These are phyloP conservation scores for Lepus oiostolus DNA, from an alignment of 2,797 vertebrate genomes.

Conservation along the genomic window DNA sequence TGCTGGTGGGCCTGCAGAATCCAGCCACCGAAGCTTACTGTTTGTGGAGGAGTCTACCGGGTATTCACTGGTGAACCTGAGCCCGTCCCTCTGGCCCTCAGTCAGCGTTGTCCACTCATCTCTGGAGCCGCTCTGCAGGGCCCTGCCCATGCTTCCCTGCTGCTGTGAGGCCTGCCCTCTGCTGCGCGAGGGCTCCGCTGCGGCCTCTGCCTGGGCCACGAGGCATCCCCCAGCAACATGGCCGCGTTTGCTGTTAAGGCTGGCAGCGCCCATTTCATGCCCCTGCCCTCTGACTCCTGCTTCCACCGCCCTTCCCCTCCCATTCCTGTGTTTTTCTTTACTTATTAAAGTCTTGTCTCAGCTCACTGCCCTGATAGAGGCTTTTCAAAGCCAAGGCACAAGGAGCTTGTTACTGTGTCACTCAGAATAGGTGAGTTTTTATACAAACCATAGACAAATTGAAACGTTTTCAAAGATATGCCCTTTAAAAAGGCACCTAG, in stretches of 20 bases:
- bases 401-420: background rate
- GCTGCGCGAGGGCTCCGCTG: background rate
- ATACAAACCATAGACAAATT: background rate
- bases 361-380: background rate
- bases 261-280: background rate
- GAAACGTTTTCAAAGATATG: background rate
- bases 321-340: background rate
- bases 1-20: background rate
- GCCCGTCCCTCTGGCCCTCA: background rate
- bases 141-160: background rate
- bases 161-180: background rate
- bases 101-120: background rate
- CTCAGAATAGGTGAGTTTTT: slow-evolving; percentile 6
- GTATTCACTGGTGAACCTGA: background rate
- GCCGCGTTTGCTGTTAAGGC: background rate
- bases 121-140: too few species aligned
- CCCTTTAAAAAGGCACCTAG: background rate
- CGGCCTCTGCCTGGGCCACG: background rate
- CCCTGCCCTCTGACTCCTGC: background rate
- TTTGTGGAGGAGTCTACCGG: background rate
- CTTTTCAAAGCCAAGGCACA: background rate
- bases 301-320: background rate
- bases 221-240: too few species aligned
- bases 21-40: background rate
- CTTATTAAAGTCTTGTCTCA: background rate